Conservation (phyloP, 2,113 vertebrate genomes). For the Lophura nycthemera region DNA sequence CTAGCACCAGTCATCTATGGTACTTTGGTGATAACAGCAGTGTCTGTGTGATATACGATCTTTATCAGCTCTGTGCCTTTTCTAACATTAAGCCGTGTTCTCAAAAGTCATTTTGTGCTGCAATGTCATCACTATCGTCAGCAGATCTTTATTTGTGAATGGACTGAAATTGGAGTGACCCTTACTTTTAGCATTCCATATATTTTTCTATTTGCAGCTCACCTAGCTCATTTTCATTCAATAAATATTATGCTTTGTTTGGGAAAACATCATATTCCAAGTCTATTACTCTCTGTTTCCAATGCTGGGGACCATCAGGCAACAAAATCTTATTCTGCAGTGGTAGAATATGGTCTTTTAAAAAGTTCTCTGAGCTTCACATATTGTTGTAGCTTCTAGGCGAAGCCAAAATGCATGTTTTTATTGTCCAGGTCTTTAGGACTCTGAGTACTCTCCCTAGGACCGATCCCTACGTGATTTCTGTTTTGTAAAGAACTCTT, state of each 20-base stretch:
- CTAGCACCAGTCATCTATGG: neutral
- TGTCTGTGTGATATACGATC: neutral
- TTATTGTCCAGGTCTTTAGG: neutral
- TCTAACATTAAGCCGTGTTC: neutral
- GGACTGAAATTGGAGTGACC: neutral
- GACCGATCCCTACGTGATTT: neutral
- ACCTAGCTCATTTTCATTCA: neutral
- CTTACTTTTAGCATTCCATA: neutral
- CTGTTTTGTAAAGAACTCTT: neutral
- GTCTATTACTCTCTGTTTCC: neutral
- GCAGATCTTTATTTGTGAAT: neutral
- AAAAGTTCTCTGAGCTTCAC: neutral
- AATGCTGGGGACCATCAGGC: neutral
- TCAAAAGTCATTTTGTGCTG: neutral
- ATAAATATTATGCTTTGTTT: neutral
- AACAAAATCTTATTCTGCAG: neutral
- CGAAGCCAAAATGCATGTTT: neutral
- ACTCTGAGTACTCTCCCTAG: neutral
- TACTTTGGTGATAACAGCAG: slow-evolving; percentile 2
- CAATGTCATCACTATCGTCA: neutral
- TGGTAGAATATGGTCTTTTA: neutral
- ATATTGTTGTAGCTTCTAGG: neutral
- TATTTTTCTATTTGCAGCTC: neutral
- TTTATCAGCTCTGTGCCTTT: slow-evolving; percentile 17
- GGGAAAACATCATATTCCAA: neutral